A percentile compares a stretch with the other conserved stretches of the same genome.
Conservation (phyloP, 2,113 vertebrate species). For the Pterocles gutturalis region DNA sequence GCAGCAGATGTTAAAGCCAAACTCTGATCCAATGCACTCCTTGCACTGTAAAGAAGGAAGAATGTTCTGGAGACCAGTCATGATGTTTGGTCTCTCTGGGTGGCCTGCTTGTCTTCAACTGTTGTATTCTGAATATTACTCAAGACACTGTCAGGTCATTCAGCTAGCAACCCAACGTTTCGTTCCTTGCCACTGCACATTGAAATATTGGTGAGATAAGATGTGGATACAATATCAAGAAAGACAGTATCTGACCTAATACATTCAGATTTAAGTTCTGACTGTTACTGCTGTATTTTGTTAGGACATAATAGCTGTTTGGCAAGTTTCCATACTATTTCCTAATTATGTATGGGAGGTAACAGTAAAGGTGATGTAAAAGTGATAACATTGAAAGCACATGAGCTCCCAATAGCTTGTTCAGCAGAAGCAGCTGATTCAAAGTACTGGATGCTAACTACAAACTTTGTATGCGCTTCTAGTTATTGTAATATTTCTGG, state of each 20-base stretch:
- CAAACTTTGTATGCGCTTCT: background rate
- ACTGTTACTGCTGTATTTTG: background rate
- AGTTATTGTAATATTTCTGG: background rate
- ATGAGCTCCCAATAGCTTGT: background rate
- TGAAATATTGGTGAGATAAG: background rate
- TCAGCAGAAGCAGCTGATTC: background rate
- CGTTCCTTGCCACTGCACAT: background rate
- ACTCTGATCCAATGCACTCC: constrained; percentile 57
- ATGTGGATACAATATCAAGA: background rate
- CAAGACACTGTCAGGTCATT: background rate
- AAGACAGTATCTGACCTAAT: background rate
- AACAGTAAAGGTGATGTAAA: background rate
- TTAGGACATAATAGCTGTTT: background rate
- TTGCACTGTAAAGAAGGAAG: background rate
- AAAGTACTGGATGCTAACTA: background rate
- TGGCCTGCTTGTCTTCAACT: constrained; percentile 17
- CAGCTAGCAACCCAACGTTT: background rate
- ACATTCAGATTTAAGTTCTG: background rate
- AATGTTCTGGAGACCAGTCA: constrained; percentile 21
- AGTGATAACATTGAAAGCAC: background rate
- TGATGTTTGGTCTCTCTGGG: constrained; percentile 1
- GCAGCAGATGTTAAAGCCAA: constrained; percentile 61
- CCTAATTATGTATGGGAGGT: background rate
- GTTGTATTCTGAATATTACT: background rate
- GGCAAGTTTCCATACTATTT: background rate